phyloP scores from a whole-genome alignment of 2,797 vertebrate genomes.

The Amblyraja radiata region DNA sequence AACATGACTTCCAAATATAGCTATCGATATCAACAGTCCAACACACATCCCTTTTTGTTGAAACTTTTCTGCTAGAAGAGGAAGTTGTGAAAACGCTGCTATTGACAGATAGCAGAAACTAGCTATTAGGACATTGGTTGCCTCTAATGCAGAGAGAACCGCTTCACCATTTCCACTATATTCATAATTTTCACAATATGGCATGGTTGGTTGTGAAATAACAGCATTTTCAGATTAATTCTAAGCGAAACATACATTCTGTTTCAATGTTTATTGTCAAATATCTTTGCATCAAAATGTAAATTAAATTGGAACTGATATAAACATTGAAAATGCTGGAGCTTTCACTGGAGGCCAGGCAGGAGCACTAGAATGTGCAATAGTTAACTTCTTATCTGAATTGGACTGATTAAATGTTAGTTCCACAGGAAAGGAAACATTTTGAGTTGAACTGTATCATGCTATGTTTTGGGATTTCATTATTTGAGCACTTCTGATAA shows the following conservation, averaged over 20 bases:
- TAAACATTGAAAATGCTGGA: no score
- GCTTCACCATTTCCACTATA: background rate
- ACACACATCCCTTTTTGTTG: slow-evolving; percentile 44
- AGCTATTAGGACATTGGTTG: slow-evolving; percentile 30
- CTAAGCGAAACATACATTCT: background rate
- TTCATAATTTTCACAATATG: background rate
- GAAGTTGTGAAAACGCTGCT: slow-evolving; percentile 40
- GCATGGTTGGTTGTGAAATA: background rate
- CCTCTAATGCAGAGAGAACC: background rate
- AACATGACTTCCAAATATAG: slow-evolving; percentile 37
- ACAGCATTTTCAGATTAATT: slow-evolving; percentile 10
- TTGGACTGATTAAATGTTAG: background rate
- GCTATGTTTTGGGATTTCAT: background rate
- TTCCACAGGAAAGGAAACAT: background rate
- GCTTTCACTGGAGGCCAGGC: no score
- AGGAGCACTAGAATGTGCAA: no score
- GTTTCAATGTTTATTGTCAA: background rate
- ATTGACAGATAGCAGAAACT: slow-evolving; percentile 39
- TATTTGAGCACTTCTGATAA: background rate
- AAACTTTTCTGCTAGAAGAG: slow-evolving; percentile 40
- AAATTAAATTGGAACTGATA: background rate
- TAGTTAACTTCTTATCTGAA: no score
- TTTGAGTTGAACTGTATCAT: background rate
- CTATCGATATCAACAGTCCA: slow-evolving; percentile 43
- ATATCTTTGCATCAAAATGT: background rate